A percentile compares a stretch with the other conserved stretches of the same genome.
These are phyloP conservation scores for Anabacerthia variegaticeps DNA, from an alignment of 2,797 vertebrate genomes.

Conservation along the genomic window DNA sequence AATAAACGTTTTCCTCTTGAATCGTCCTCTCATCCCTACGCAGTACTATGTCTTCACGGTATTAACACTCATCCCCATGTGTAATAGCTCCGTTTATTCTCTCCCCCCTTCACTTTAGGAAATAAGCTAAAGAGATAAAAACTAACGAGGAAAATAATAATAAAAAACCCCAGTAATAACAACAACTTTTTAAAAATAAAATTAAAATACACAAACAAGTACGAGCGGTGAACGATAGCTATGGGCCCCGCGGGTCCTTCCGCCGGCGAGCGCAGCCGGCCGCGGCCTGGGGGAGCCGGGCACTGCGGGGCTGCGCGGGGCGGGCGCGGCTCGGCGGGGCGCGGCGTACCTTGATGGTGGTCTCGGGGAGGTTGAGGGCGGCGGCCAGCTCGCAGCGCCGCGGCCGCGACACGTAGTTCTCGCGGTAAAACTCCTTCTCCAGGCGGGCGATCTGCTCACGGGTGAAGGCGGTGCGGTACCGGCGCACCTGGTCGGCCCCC, in stretches of 20 bases:
- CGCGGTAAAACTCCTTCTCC: conserved; percentile 97
- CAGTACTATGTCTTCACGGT: background rate
- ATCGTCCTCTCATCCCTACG: background rate
- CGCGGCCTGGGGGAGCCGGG: background rate
- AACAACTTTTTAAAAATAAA: background rate
- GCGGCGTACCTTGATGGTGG: conserved; percentile 92
- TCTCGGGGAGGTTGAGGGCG: conserved; percentile 95
- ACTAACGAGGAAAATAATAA: background rate
- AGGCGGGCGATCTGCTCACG: conserved; percentile 95
- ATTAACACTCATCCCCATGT: background rate
- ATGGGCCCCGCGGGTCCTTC: background rate
- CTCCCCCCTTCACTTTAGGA: background rate
- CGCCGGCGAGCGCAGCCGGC: rapidly evolving
- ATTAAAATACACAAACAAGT: background rate
- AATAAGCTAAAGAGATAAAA: background rate
- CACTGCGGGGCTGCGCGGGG: background rate
- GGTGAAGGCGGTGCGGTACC: conserved; percentile 96
- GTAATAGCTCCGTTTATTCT: background rate
- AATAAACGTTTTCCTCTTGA: background rate
- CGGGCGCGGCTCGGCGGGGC: background rate
- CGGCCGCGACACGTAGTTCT: conserved; percentile 97
- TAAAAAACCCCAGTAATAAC: background rate
- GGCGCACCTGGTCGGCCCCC: conserved; percentile 95
- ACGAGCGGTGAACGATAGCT: background rate
- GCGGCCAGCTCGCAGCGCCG: conserved; percentile 96